Evolutionary conservation across 2,888 invertebrate species (phyloP).

Genomic region (Epinotia demarniana): DNA sequence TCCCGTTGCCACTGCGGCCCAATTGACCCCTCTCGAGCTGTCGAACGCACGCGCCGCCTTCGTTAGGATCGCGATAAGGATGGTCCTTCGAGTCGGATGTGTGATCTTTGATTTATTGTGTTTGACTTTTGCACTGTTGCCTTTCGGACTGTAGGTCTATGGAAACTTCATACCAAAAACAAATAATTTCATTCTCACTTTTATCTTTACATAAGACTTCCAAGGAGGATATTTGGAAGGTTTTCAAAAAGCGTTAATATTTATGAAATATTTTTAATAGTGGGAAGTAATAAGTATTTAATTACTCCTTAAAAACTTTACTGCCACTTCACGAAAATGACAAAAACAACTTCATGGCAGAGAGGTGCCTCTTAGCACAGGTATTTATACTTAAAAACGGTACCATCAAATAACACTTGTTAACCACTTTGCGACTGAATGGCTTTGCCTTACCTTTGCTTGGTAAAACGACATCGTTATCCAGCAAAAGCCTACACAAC

Average conservation of each 20-base stretch:
- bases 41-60: conserved; percentile 78
- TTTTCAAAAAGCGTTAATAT: no score
- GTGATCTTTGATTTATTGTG: conserved; percentile 52
- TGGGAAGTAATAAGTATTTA: no score
- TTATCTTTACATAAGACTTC: background rate
- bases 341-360: background rate
- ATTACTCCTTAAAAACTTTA: no score
- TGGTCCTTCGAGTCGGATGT: conserved; percentile 56
- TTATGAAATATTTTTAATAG: no score
- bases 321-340: background rate
- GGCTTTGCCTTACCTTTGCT: no score
- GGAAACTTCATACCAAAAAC: background rate
- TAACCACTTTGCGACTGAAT: no score
- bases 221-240: no score
- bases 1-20: conserved; percentile 9
- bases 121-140: conserved; percentile 34
- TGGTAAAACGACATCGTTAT: background rate
- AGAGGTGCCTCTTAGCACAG: no score
- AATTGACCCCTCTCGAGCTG: conserved; percentile 52
- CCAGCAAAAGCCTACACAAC: background rate
- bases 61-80: conserved; percentile 71
- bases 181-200: background rate
- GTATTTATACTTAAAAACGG: no score
- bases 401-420: no score
- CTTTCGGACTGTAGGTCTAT: conserved; percentile 4